phyloP scores from a whole-genome alignment of 2,113 vertebrate species.

The Mellivora capensis region DNA sequence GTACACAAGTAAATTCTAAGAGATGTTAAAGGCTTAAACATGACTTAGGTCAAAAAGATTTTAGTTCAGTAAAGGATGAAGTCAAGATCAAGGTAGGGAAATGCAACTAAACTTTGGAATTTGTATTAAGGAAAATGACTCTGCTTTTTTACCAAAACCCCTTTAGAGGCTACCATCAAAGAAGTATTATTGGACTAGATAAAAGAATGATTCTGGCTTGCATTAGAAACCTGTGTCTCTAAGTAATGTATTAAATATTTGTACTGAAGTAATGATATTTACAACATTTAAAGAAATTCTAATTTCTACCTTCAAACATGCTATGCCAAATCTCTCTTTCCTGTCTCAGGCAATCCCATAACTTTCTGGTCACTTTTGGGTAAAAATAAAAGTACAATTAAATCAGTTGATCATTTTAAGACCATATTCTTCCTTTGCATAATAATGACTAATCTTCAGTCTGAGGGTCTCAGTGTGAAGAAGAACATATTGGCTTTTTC shows the following conservation, averaged over 20 bases:
- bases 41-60: neutral
- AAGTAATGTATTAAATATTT: neutral
- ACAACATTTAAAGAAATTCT: neutral
- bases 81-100: neutral
- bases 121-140: neutral
- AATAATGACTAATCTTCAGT: neutral
- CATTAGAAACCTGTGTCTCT: neutral
- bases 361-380: neutral
- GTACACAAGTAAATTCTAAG: neutral
- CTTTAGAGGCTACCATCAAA: neutral
- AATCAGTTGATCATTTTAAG: neutral
- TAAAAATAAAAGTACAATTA: neutral
- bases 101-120: neutral
- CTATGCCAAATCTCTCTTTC: neutral
- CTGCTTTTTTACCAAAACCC: neutral
- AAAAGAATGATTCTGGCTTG: neutral
- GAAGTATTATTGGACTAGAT: neutral
- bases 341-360: neutral
- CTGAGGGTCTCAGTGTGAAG: neutral
- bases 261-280: neutral
- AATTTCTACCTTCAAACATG: neutral
- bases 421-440: neutral
- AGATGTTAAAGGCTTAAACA: neutral
- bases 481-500: neutral
- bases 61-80: neutral